phyloP scores from a whole-genome alignment of 2,797 vertebrate species.

The Helarctos malayanus region DNA sequence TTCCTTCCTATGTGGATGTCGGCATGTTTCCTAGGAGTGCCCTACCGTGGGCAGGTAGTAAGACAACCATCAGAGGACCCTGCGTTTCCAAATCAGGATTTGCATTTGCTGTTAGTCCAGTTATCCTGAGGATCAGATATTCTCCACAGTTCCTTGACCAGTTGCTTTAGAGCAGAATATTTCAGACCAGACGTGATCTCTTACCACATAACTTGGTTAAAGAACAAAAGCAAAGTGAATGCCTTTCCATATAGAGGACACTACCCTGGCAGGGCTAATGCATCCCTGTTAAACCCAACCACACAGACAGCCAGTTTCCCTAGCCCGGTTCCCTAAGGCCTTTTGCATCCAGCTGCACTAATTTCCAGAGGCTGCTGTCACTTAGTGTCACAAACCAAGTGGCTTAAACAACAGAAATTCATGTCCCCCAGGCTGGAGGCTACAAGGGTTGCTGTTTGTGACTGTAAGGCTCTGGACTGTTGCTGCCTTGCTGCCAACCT shows the following conservation, averaged over 20 bases:
- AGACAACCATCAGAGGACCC: neutral
- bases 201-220: neutral
- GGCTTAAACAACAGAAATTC: neutral
- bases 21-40: neutral
- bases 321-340: neutral
- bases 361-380: neutral
- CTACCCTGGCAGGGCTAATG: neutral
- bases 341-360: neutral
- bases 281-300: neutral
- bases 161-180: neutral
- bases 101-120: neutral
- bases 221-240: neutral
- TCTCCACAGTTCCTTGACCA: neutral
- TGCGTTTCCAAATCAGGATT: neutral
- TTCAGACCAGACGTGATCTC: neutral
- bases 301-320: neutral
- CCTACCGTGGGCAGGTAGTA: fast-evolving
- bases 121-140: neutral
- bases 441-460: neutral
- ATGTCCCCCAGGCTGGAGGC: neutral
- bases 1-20: neutral
- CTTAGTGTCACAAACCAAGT: neutral
- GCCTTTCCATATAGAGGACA: neutral
- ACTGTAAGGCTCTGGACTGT: neutral
- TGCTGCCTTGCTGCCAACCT: neutral